Conservation (phyloP, 2,888 invertebrate genomes). For the Leptarthrus brevirostris region DNA sequence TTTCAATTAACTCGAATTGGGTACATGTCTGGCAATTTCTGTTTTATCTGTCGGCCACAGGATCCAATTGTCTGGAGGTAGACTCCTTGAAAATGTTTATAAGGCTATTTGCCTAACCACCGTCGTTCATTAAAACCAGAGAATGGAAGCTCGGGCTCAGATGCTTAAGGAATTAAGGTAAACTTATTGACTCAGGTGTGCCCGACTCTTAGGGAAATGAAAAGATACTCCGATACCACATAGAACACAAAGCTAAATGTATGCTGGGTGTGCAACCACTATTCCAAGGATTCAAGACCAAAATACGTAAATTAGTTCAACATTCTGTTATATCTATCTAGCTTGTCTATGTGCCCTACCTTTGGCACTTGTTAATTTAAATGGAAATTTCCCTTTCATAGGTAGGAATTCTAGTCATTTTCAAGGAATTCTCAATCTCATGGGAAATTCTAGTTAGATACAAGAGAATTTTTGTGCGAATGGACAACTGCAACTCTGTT, state of each 20-base stretch:
- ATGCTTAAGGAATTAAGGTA: conserved; percentile 49
- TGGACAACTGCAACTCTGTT: too few species aligned
- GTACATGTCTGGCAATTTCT: conserved; percentile 39
- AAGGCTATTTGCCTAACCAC: conserved; percentile 49
- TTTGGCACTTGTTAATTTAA: conserved; percentile 28
- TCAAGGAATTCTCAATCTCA: conserved; percentile 23
- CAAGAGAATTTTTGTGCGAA: conserved; percentile 10
- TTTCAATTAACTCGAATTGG: conserved; percentile 47
- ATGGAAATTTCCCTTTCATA: conserved; percentile 44
- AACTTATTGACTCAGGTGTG: conserved; percentile 48
- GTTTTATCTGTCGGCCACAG: conserved; percentile 47
- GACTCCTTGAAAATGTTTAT: conserved; percentile 49
- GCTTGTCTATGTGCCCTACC: neutral
- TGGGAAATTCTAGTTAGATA: conserved; percentile 22
- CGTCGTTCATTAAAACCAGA: conserved; percentile 45
- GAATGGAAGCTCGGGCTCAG: conserved; percentile 13
- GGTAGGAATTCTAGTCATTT: conserved; percentile 22
- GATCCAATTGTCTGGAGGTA: conserved; percentile 44
- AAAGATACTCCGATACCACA: conserved; percentile 6
- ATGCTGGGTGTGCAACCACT: neutral
- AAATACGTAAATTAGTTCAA: conserved; percentile 46
- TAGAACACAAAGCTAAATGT: neutral
- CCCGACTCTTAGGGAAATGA: conserved; percentile 26
- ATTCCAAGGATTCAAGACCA: conserved; percentile 19
- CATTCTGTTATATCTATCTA: neutral